Conservation (phyloP, 2,888 invertebrate genomes). For the Drosophila fulvimacula region DNA sequence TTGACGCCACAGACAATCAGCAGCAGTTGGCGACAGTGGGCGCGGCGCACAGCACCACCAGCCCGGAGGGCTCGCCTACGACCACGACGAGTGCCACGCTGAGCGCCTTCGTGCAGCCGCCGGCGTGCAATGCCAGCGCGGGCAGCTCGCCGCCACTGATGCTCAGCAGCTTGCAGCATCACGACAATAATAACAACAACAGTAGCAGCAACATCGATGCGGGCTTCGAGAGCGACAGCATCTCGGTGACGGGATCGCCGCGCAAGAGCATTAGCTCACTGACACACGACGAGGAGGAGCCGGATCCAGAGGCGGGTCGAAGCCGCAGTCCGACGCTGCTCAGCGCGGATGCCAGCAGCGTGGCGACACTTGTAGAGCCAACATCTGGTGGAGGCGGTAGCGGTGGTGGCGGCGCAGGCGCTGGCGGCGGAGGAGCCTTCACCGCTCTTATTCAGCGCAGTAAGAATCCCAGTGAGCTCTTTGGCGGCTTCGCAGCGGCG, state of each 20-base stretch:
- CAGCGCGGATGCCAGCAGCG: conserved; percentile 49
- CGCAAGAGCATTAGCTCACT: conserved; percentile 85
- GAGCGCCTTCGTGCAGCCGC: conserved; percentile 66
- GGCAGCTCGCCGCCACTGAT: conserved; percentile 82
- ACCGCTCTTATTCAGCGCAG: conserved; percentile 84
- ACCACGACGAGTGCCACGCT: conserved; percentile 72
- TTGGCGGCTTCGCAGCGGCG: conserved; percentile 86
- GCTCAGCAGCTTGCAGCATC: conserved; percentile 67
- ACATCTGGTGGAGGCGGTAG: conserved; percentile 65
- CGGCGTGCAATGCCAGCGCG: conserved; percentile 71
- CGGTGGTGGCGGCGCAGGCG: conserved; percentile 58
- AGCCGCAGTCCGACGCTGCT: conserved; percentile 54
- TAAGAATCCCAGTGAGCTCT: conserved; percentile 83
- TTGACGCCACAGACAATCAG: conserved; percentile 45
- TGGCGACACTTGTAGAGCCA: conserved; percentile 51
- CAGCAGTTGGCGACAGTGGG: conserved; percentile 79
- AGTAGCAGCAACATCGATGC: conserved; percentile 84
- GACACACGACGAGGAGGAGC: conserved; percentile 83
- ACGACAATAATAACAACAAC: conserved; percentile 83
- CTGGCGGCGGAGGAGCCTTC: conserved; percentile 82
- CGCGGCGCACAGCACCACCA: conserved; percentile 89
- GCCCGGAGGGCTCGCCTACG: conserved; percentile 88
- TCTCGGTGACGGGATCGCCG: conserved; percentile 85
- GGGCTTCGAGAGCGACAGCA: conserved; percentile 85
- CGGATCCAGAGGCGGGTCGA: conserved; percentile 47